Conservation (phyloP, 2,113 vertebrate species). For the Opisthocomus hoazin region DNA sequence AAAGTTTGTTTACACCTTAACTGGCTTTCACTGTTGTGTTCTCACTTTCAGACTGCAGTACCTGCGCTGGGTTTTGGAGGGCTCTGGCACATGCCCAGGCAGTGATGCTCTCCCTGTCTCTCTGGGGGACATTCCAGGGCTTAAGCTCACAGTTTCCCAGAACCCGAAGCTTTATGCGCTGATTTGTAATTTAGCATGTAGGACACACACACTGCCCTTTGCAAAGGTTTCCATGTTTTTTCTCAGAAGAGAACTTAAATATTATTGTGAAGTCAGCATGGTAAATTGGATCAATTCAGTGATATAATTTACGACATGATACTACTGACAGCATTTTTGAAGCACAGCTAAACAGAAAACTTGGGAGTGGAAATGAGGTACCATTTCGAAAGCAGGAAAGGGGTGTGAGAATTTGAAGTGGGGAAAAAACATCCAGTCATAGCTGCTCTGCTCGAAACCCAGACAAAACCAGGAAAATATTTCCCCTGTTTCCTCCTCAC, state of each 20-base stretch:
- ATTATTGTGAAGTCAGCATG: not conserved
- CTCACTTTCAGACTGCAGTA: not conserved
- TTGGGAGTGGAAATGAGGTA: not conserved
- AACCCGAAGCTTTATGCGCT: not conserved
- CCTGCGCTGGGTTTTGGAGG: not conserved
- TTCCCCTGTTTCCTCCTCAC: not conserved
- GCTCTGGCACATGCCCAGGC: not conserved
- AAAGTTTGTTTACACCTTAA: not conserved
- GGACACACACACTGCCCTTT: not conserved
- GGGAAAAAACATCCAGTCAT: fast-evolving
- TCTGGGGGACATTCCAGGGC: not conserved
- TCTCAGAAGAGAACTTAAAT: not conserved
- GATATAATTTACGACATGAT: not conserved
- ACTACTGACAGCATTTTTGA: not conserved
- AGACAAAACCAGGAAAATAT: not conserved
- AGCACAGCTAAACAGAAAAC: not conserved
- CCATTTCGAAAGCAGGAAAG: not conserved
- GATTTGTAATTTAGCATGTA: not conserved
- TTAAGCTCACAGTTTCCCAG: not conserved
- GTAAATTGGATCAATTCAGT: not conserved
- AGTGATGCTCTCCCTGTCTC: not conserved
- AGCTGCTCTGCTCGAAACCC: not conserved
- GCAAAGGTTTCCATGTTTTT: not conserved
- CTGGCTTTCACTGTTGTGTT: not conserved
- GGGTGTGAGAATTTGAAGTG: not conserved